Evolutionary conservation across 2,113 vertebrate genomes (phyloP).

Genomic region (Tympanuchus pallidicinctus): DNA sequence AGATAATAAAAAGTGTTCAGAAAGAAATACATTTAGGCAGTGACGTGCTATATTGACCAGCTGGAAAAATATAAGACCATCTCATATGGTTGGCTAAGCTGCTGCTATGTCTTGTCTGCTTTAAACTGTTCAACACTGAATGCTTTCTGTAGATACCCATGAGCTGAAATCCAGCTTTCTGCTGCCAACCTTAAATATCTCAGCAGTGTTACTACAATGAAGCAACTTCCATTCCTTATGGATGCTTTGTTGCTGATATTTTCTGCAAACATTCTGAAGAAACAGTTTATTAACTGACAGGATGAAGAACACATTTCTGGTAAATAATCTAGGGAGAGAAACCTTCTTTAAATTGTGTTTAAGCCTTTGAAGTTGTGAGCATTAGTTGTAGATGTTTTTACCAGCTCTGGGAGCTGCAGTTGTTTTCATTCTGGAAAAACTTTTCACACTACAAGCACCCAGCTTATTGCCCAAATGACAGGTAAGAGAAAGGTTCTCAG

Average conservation of each 20-base stretch:
- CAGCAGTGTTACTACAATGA: neutral
- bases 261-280: neutral
- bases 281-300: neutral
- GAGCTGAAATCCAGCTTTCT: neutral
- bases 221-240: neutral
- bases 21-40: neutral
- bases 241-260: neutral
- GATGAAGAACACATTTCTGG: neutral
- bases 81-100: neutral
- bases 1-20: neutral
- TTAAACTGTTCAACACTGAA: neutral
- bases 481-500: neutral
- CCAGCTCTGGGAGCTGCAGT: neutral
- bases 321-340: neutral
- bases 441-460: neutral
- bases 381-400: neutral
- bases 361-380: neutral
- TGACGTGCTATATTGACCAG: neutral
- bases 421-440: neutral
- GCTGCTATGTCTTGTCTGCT: neutral
- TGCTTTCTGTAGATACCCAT: neutral
- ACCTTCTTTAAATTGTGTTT: neutral
- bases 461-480: neutral
- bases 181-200: rapidly evolving
- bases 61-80: neutral